Base-by-base conservation (phyloP, 2,797 vertebrate species). In the Xenopus petersii region DNA sequence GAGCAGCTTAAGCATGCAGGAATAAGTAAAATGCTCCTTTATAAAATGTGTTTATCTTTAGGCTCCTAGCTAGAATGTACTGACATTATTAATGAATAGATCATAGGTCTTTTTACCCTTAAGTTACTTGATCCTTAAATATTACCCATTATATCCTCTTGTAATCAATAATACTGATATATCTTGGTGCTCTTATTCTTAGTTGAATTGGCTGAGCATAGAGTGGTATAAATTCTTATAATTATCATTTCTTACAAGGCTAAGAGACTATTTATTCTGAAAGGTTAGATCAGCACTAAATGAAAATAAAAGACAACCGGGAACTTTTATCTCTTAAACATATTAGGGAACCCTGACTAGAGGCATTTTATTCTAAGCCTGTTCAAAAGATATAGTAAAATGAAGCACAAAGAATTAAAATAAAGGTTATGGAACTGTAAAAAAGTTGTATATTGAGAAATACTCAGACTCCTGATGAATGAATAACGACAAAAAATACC, bases 201-300 rank as follows among this genome's bases (percentile, higher is more conserved):
- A 63, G 33, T 63, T 63, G 15, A 63, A 63, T 16, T 63, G 60
- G 60, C 60, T 63, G n/a, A 26, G 58, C 30, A 63, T 33, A 36
- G 60, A 36, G 60, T 63, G 60, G 60, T 63, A 63, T 36, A 63
- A 63, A 60, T 60, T 60, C 21, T 63, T 33, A 63, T 63, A 63
- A 63, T 63, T 33, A 63, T 13, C 26, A 63, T 60, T 36, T 63
- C 30, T 63, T 63, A 61, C 30, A 15, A 63, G 60, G 60, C 26
- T 33, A 33, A 63, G 12, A 36, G 30, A 33, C 60, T 63, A 63
- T 63, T 33, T 63, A 63, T 63, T 63, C 24, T 63, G 30, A 63
- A 63, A 63, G 60, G 60, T 63, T 63, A 63, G 60, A 63, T 63
- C 60, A 63, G 60, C 60, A 63, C 60, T 63, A 63, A 63, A 63